Base-by-base conservation (phyloP, 2,797 vertebrate species). In the Scleropages formosus region DNA sequence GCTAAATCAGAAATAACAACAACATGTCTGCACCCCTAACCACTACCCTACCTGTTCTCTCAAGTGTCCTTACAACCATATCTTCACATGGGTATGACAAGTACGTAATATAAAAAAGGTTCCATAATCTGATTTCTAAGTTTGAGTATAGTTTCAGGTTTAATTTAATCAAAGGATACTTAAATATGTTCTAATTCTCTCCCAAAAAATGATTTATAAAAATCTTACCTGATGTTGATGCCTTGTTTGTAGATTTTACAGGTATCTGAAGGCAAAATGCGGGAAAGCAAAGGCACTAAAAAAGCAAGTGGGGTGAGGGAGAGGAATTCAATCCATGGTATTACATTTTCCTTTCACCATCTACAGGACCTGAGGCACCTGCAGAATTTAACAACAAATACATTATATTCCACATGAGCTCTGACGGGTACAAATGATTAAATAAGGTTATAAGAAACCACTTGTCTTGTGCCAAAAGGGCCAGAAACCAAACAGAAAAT, bases 201-300 rank as follows among this genome's bases (percentile, higher is more conserved):
- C 49, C 49, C 58, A 2, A 13, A 58, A 1, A 53, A 13, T n/a
- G 53, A 6, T 3, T 13, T 58, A 6, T 58, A 58, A 18, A 58
- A 27, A 53, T n/a, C 85, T 89, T 85, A 98, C 96, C 96, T 98
- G 91, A 98, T 97, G 89, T 97, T 97, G 83, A 95, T 95, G 87
- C 96, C 96, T 92, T 98, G 95, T 89, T 98, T 98, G 89, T 97
- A 97, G 91, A 98, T 98, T 92, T 98, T 98, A 92, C 96, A 98
- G 53, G 96, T 93, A 88, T 98, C 96, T 39, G 96, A 98, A 82
- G 96, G 96, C 89, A 98, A 91, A 87, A 98, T 98, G 87, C 95
- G 92, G 85, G 96, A 98, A 82, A 98, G 90, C 90, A 98, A 92
- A 89, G 96, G 96, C 89, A 98, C 96, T 75, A 20, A 22, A 39